Conservation (phyloP, 1,140 invertebrate species). For the Drosophila pachea region DNA sequence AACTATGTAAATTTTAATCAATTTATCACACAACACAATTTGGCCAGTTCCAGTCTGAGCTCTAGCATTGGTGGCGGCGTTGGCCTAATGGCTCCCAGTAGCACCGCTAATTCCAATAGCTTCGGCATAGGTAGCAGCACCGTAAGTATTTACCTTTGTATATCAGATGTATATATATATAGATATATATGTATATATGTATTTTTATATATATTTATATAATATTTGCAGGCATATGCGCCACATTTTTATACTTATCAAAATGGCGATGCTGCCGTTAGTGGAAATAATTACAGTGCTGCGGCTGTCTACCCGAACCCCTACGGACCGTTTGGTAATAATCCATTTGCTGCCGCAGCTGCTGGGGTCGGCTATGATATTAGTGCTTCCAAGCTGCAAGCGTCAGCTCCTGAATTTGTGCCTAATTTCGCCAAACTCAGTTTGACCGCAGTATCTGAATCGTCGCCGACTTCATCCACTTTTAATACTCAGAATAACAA, state of each 20-base stretch:
- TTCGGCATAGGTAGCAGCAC: slow-evolving; percentile 3
- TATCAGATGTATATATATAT: not conserved
- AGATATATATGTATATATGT: no score
- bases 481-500: slow-evolving; percentile 26
- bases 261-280: slow-evolving; percentile 44
- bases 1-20: slow-evolving; percentile 78
- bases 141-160: slow-evolving; percentile 32
- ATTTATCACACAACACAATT: slow-evolving; percentile 76
- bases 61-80: slow-evolving; percentile 44
- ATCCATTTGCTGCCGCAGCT: slow-evolving; percentile 54
- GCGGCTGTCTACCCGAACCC: slow-evolving; percentile 40
- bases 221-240: slow-evolving; percentile 33
- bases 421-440: slow-evolving; percentile 66
- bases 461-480: slow-evolving; percentile 2
- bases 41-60: slow-evolving; percentile 29
- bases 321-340: slow-evolving; percentile 60
- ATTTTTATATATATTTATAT: not conserved
- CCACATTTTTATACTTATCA: slow-evolving; percentile 38
- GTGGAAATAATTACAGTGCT: not conserved
- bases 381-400: slow-evolving; percentile 69
- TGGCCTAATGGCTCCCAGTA: slow-evolving; percentile 39
- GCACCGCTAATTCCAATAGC: not conserved
- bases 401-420: slow-evolving; percentile 74
- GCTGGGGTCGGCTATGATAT: slow-evolving; percentile 52
- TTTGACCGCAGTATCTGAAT: slow-evolving; percentile 21